These are phyloP conservation scores for Chanos chanos DNA, from an alignment of 2,797 vertebrate genomes.

Conservation along the genomic window DNA sequence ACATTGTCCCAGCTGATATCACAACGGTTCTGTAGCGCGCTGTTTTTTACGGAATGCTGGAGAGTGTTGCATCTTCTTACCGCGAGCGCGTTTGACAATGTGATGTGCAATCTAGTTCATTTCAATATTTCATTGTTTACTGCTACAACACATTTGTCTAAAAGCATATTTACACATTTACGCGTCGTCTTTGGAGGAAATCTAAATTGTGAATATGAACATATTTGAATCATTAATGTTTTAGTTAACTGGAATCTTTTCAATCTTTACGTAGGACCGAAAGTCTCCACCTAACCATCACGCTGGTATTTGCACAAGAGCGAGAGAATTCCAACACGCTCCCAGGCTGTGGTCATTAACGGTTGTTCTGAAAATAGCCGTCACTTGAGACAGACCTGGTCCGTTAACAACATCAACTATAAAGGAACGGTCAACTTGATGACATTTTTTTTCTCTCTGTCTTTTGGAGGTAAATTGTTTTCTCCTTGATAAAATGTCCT, in stretches of 20 bases:
- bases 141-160: no score
- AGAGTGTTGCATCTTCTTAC: background rate
- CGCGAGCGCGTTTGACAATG: slow-evolving; percentile 17
- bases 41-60: background rate
- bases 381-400: background rate
- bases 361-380: slow-evolving; percentile 4
- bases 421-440: background rate
- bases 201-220: no score
- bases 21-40: background rate
- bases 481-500: no score
- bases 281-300: background rate
- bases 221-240: no score
- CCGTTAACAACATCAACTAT: background rate
- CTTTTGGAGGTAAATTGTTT: no score
- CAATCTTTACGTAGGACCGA: background rate
- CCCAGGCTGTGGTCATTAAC: background rate
- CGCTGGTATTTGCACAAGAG: slow-evolving; percentile 1
- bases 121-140: background rate
- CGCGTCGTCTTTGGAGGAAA: no score
- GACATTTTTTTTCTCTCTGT: no score
- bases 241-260: no score
- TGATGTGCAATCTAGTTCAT: no score
- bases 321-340: background rate
- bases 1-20: background rate
- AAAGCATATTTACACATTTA: no score